Percentiles rank a stretch among this genome's conserved stretches.
These are phyloP conservation scores for Xerus inauris DNA, from an alignment of 2,113 vertebrate genomes.

Conservation along the genomic window DNA sequence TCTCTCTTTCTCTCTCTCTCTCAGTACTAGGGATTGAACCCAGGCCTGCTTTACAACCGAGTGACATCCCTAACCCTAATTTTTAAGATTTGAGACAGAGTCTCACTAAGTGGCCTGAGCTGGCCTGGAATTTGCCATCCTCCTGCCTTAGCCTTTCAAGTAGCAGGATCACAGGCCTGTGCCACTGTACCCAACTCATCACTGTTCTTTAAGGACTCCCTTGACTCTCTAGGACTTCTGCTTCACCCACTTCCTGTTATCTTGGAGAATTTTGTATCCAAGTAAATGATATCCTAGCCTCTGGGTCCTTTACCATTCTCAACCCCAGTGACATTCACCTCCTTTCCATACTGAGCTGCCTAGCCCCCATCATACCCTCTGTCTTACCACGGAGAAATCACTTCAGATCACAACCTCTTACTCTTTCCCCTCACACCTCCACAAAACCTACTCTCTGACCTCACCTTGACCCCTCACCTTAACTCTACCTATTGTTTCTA, in stretches of 20 bases:
- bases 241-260: not conserved
- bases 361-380: not conserved
- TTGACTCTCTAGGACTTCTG: not conserved
- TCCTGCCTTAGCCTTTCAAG: too few species aligned
- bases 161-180: too few species aligned
- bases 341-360: not conserved
- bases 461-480: not conserved
- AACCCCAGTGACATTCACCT: not conserved
- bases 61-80: too few species aligned
- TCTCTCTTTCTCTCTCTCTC: too few species aligned
- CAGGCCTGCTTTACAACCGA: too few species aligned
- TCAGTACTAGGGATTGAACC: too few species aligned
- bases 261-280: not conserved
- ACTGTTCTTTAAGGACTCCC: not conserved
- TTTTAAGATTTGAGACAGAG: too few species aligned
- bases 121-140: too few species aligned
- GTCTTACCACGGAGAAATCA: not conserved
- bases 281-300: not conserved
- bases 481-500: not conserved
- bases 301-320: not conserved
- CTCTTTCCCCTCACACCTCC: not conserved
- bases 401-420: not conserved
- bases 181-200: not conserved
- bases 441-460: not conserved
- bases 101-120: too few species aligned